Evolutionary conservation across 1,140 invertebrate genomes (phyloP).

Genomic region (Stratiolaelaps scimitus): DNA sequence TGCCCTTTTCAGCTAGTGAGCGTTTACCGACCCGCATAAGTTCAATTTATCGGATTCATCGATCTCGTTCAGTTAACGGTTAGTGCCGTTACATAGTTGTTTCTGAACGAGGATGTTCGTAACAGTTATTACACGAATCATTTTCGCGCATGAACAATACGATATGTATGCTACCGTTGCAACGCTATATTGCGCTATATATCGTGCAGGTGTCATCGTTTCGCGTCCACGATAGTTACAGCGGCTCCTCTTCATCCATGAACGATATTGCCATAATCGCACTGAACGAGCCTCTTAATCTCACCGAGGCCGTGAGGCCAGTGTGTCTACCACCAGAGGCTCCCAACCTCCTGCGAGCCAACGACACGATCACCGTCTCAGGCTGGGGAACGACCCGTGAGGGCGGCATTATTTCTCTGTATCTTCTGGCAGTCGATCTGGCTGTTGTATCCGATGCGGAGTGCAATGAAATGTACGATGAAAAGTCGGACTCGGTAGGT

Average conservation of each 20-base stretch:
- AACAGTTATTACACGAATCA: too few species aligned
- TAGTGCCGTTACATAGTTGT: too few species aligned
- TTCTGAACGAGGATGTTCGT: too few species aligned
- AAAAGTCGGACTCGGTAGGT: not conserved
- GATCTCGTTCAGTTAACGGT: too few species aligned
- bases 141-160: too few species aligned
- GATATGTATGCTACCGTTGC: too few species aligned
- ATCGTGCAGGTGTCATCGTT: not conserved
- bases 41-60: too few species aligned
- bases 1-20: too few species aligned
- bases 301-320: slow-evolving; percentile 16
- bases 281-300: not conserved
- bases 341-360: not conserved
- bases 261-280: slow-evolving; percentile 31
- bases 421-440: slow-evolving; percentile 34
- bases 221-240: slow-evolving; percentile 13
- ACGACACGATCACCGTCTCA: slow-evolving; percentile 28
- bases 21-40: too few species aligned
- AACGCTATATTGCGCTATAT: too few species aligned
- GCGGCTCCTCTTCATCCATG: not conserved
- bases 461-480: slow-evolving; percentile 34
- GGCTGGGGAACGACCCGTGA: slow-evolving; percentile 31
- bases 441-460: slow-evolving; percentile 37
- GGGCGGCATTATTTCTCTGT: not conserved
- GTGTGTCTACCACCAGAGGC: slow-evolving; percentile 22